Evolutionary conservation across 2,888 invertebrate species (phyloP).

Genomic region (Drosophila merina): DNA sequence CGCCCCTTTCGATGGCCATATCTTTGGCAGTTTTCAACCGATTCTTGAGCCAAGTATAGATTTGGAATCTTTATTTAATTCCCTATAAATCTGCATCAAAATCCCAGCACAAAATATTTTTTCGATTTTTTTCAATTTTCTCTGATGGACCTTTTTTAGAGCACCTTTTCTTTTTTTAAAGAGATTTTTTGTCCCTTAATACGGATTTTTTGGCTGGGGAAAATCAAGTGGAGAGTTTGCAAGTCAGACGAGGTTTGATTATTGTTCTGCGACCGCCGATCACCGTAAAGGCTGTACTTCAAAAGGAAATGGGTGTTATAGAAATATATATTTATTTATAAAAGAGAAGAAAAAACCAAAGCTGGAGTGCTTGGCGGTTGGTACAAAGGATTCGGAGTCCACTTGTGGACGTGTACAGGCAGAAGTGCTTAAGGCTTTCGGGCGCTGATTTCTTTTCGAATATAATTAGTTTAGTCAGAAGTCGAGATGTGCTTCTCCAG

Average conservation of each 20-base stretch:
- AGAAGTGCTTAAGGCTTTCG: constrained; percentile 52
- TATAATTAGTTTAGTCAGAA: constrained; percentile 74
- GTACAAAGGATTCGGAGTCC: constrained; percentile 30
- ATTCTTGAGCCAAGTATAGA: too few relatives aligned
- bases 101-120: too few relatives aligned
- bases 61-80: too few relatives aligned
- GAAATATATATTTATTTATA: background rate
- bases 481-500: constrained; percentile 25
- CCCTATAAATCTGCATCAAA: too few relatives aligned
- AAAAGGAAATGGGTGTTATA: constrained; percentile 41
- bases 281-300: constrained; percentile 61
- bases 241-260: constrained; percentile 8
- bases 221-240: constrained; percentile 26
- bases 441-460: constrained; percentile 65
- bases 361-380: background rate
- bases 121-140: too few relatives aligned
- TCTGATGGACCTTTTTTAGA: too few relatives aligned
- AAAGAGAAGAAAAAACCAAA: background rate
- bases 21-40: too few relatives aligned
- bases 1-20: too few relatives aligned
- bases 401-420: constrained; percentile 63
- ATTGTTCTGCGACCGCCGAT: constrained; percentile 41
- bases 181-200: constrained; percentile 13
- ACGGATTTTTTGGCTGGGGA: constrained; percentile 12
- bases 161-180: constrained; percentile 23